Percentiles rank a stretch among this genome's conserved stretches.
Evolutionary conservation across 2,113 vertebrate species (phyloP).

Genomic region (Muntiacus reevesi): DNA sequence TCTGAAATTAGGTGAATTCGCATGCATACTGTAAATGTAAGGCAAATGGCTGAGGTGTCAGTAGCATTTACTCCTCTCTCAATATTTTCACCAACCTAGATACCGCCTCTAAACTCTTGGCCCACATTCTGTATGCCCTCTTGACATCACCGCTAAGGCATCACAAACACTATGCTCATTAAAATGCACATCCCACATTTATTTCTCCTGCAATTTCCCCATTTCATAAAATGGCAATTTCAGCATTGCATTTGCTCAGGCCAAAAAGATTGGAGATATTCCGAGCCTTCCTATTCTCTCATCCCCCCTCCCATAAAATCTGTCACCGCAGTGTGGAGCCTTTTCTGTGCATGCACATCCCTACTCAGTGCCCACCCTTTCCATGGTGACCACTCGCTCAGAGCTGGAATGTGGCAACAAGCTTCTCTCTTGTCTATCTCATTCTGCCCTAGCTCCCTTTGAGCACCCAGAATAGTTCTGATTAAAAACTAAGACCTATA

Average conservation of each 20-base stretch:
- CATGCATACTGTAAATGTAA: background rate
- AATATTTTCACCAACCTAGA: background rate
- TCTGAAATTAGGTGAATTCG: background rate
- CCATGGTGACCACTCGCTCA: background rate
- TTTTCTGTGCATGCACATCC: too few relatives aligned
- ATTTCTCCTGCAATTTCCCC: background rate
- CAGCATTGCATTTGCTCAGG: background rate
- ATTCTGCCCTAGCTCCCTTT: background rate
- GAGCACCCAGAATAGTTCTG: background rate
- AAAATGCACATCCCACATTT: background rate
- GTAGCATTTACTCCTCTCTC: background rate
- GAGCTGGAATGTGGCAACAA: background rate
- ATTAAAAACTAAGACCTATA: background rate
- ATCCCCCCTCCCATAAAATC: too few relatives aligned
- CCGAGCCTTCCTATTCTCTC: background rate
- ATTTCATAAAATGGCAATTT: background rate
- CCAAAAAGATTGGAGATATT: background rate
- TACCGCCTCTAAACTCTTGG: background rate
- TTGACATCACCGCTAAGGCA: background rate
- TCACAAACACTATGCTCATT: background rate
- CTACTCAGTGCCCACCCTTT: background rate
- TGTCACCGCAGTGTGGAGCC: too few relatives aligned
- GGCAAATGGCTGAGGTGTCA: fast-evolving
- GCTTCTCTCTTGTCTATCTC: background rate
- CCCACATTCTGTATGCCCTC: too few relatives aligned